phyloP scores from a whole-genome alignment of 2,797 vertebrate genomes.

The Gymnothorax reevesii region DNA sequence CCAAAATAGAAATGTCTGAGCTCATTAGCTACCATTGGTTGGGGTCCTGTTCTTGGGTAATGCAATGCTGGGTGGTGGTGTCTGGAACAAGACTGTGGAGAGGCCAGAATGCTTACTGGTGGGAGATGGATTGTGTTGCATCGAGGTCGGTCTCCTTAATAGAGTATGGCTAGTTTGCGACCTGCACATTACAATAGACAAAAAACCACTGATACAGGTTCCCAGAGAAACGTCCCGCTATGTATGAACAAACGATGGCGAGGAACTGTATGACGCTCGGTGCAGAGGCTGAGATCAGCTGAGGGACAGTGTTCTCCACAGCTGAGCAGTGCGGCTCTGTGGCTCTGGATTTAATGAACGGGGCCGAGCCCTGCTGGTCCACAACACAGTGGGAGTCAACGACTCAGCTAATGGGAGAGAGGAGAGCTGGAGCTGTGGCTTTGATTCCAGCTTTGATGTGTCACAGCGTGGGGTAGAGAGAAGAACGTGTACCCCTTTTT shows the following conservation, averaged over 20 bases:
- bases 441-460: neutral
- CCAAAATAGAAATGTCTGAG: neutral
- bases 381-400: no score
- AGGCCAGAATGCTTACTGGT: neutral
- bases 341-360: no score
- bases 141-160: conserved; percentile 35
- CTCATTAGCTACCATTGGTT: neutral
- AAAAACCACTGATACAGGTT: neutral
- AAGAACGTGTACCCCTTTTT: neutral
- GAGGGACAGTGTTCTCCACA: neutral
- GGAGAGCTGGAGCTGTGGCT: neutral
- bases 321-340: no score
- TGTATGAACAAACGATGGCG: neutral
- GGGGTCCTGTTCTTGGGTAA: neutral
- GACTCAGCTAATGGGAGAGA: conserved; percentile 26
- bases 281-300: neutral
- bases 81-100: neutral
- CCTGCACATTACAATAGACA: neutral
- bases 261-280: conserved; percentile 1
- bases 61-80: neutral
- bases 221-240: neutral
- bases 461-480: neutral
- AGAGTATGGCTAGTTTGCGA: conserved; percentile 9
- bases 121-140: conserved; percentile 30
- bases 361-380: no score